These are phyloP conservation scores for Oscheius sp. DNA, from an alignment of 2,888 invertebrate species.

Conservation along the genomic window DNA sequence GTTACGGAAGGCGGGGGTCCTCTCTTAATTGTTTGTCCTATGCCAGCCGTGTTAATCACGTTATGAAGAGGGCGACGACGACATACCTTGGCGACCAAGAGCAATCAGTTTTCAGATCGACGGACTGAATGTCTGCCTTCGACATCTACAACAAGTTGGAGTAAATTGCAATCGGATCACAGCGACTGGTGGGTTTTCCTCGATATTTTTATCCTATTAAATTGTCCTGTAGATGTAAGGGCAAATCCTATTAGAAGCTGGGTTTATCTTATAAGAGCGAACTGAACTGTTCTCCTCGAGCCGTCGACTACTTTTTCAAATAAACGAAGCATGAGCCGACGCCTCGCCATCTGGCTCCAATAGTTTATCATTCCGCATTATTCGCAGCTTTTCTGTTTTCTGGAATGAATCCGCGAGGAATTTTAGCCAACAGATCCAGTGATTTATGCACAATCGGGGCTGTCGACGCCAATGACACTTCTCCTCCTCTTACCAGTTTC, in stretches of 20 bases:
- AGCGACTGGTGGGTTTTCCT: conserved; percentile 54
- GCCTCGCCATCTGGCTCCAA: too few species aligned
- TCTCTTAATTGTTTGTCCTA: conserved; percentile 33
- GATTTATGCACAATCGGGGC: conserved; percentile 27
- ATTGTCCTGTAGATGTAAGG: not conserved
- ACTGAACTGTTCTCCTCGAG: too few species aligned
- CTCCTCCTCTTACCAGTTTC: conserved; percentile 13
- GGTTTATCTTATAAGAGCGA: too few species aligned
- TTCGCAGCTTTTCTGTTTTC: too few species aligned
- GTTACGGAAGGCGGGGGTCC: too few species aligned
- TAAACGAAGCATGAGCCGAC: too few species aligned
- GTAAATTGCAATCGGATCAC: conserved; percentile 60
- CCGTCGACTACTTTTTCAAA: too few species aligned
- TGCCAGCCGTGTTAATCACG: conserved; percentile 31
- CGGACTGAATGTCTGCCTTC: conserved; percentile 58
- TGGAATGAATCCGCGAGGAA: too few species aligned
- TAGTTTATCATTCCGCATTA: too few species aligned
- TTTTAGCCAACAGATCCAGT: not conserved
- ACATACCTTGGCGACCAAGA: conserved; percentile 7
- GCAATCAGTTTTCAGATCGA: conserved; percentile 45
- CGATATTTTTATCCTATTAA: conserved; percentile 6
- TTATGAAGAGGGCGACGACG: not conserved
- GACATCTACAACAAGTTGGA: conserved; percentile 59
- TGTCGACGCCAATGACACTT: conserved; percentile 2
- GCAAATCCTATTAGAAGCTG: too few species aligned